phyloP scores from a whole-genome alignment of 2,888 invertebrate genomes.

The Aspidapion aeneum region DNA sequence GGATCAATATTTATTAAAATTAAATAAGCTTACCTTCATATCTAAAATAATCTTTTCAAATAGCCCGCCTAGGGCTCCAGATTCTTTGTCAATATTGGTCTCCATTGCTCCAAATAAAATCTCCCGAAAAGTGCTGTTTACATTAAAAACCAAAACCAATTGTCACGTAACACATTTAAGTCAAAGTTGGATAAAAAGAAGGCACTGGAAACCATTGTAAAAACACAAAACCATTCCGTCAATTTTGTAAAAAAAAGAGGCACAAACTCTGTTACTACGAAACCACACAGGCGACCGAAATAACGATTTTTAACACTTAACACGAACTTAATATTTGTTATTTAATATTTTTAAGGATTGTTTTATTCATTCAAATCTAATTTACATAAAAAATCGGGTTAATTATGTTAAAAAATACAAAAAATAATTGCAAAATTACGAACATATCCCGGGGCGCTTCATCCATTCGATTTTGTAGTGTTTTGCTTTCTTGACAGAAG shows the following conservation, averaged over 20 bases:
- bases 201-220: not conserved
- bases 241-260: not conserved
- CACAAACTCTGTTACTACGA: not conserved
- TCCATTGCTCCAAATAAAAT: constrained; percentile 52
- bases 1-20: too few species aligned
- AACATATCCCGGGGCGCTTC: not conserved
- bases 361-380: not conserved
- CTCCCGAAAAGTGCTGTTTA: constrained; percentile 13
- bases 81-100: constrained; percentile 74
- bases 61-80: constrained; percentile 86
- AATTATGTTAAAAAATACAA: not conserved
- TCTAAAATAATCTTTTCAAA: constrained; percentile 95
- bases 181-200: not conserved
- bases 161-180: too few species aligned
- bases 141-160: not conserved
- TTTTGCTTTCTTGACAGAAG: not conserved
- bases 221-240: not conserved
- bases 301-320: not conserved
- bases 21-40: constrained; percentile 88
- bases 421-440: not conserved
- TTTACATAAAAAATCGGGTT: not conserved
- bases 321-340: not conserved
- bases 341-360: not conserved
- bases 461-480: not conserved
- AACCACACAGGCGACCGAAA: not conserved